phyloP scores from a whole-genome alignment of 2,797 vertebrate species.

The Octomys mimax region DNA sequence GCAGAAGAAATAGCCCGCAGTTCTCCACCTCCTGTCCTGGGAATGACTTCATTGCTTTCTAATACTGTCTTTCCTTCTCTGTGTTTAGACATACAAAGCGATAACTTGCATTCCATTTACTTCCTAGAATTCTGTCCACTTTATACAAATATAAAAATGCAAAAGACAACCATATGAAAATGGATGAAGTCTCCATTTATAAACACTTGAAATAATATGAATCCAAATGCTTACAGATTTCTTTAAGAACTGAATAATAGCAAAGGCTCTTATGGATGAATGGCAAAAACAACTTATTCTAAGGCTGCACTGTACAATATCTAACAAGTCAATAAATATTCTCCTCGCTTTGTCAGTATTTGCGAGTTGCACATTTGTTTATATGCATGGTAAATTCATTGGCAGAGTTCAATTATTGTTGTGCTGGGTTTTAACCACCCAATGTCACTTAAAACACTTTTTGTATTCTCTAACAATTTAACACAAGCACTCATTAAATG shows the following conservation, averaged over 20 bases:
- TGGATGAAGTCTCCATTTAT: slow-evolving; percentile 47
- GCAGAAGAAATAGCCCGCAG: neutral
- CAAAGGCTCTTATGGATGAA: neutral
- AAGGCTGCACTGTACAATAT: neutral
- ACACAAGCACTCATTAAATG: slow-evolving; percentile 44
- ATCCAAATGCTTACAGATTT: slow-evolving; percentile 51
- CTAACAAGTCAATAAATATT: neutral
- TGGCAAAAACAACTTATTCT: neutral
- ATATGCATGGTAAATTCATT: neutral
- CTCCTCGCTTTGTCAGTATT: slow-evolving; percentile 28
- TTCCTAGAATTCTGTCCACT: neutral
- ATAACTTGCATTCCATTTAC: neutral
- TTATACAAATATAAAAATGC: slow-evolving; percentile 2
- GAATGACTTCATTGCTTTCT: neutral
- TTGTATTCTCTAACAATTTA: neutral
- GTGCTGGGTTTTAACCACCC: slow-evolving; percentile 11
- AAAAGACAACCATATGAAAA: neutral
- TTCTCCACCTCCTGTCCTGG: slow-evolving; percentile 27
- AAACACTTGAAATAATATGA: slow-evolving; percentile 5
- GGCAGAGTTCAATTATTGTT: neutral
- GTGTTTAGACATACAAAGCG: neutral
- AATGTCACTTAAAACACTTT: slow-evolving; percentile 48
- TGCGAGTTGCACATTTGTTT: slow-evolving; percentile 26
- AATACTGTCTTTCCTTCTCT: neutral
- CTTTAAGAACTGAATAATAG: neutral